Conservation (phyloP, 2,113 vertebrate species). For the Pongo abelii region DNA sequence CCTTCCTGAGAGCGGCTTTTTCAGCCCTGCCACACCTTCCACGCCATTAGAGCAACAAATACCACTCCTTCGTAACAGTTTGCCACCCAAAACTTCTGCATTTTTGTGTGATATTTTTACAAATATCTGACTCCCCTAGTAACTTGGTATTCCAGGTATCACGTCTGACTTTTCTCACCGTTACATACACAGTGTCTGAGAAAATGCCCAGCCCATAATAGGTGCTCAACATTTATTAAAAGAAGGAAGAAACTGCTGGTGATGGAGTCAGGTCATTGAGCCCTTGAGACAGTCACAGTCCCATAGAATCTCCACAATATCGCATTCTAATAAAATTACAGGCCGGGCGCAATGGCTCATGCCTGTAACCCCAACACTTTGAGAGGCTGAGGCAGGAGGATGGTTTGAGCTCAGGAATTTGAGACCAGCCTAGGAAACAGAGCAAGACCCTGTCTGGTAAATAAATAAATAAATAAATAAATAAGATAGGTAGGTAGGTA, state of each 20-base stretch:
- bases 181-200: too few relatives aligned
- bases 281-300: not conserved
- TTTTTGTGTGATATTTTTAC: not conserved
- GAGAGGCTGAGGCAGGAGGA: too few relatives aligned
- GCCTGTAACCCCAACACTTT: too few relatives aligned
- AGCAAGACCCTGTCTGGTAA: too few relatives aligned
- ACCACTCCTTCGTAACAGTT: not conserved
- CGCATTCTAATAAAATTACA: not conserved
- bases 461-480: too few relatives aligned
- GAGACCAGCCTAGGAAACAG: too few relatives aligned
- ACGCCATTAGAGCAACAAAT: accelerated
- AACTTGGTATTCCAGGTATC: not conserved
- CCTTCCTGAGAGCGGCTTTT: not conserved
- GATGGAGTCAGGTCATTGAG: too few relatives aligned
- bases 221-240: not conserved
- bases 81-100: not conserved
- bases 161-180: not conserved
- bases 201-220: accelerated
- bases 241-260: not conserved
- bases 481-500: too few relatives aligned
- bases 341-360: too few relatives aligned
- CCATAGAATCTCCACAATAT: not conserved
- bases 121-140: accelerated
- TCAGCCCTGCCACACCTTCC: not conserved
- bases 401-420: too few relatives aligned